phyloP scores from a whole-genome alignment of 2,888 invertebrate genomes.

The Nasonovia ribisnigri region DNA sequence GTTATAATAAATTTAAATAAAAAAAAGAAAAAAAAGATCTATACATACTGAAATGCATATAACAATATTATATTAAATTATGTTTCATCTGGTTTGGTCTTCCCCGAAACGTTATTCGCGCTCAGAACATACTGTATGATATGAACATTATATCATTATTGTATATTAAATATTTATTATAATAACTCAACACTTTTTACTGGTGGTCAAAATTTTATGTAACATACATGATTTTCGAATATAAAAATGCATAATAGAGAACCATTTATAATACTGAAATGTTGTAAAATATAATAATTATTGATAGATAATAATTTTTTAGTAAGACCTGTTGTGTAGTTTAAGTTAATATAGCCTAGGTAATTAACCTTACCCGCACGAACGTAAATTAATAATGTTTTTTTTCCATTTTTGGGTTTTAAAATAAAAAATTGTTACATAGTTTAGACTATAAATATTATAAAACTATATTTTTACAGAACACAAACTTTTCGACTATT shows the following conservation, averaged over 20 bases:
- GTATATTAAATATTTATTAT: neutral
- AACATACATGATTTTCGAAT: neutral
- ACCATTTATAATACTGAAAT: neutral
- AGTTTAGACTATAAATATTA: neutral
- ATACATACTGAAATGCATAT: neutral
- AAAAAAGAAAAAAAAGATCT: neutral
- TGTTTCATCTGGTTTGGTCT: neutral
- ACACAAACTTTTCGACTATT: neutral
- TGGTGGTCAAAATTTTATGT: neutral
- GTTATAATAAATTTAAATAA: neutral
- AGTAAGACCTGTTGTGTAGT: neutral
- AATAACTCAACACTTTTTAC: neutral
- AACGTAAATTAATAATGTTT: neutral
- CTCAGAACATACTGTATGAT: neutral
- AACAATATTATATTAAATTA: slow-evolving; percentile 3
- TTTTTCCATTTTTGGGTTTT: neutral
- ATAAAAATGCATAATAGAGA: neutral
- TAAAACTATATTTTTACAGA: neutral
- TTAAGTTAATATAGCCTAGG: neutral
- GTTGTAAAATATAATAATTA: neutral
- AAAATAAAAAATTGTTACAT: too few species aligned
- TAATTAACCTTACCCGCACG: neutral
- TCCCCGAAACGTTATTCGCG: neutral
- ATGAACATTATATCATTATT: neutral
- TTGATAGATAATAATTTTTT: too few species aligned